phyloP scores from a whole-genome alignment of 2,797 vertebrate species.

The Crenichthys baileyi region DNA sequence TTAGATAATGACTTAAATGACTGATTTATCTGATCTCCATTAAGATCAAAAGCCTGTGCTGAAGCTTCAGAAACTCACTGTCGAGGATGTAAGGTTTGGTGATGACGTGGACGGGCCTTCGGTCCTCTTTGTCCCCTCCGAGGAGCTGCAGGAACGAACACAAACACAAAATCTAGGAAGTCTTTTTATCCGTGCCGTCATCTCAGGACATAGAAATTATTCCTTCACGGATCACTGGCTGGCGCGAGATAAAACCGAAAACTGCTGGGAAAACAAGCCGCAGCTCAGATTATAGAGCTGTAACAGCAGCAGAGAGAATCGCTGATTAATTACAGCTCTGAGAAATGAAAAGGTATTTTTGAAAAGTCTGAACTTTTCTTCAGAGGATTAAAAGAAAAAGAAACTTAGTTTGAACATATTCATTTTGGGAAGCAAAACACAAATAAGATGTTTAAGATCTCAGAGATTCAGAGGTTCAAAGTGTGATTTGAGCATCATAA shows the following conservation, averaged over 20 bases:
- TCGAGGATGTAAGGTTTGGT: constrained; percentile 90
- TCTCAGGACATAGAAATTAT: background rate
- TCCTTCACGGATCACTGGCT: background rate
- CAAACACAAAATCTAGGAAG: constrained; percentile 1
- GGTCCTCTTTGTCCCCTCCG: constrained; percentile 17
- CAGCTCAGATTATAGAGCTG: background rate
- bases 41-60: background rate
- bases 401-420: background rate
- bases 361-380: background rate
- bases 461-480: background rate
- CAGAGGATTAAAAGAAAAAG: background rate
- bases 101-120: constrained; percentile 53
- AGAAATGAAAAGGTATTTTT: background rate
- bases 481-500: background rate
- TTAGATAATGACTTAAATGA: background rate
- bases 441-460: background rate
- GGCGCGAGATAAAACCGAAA: too few species aligned
- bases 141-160: constrained; percentile 59
- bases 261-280: background rate
- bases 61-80: constrained; percentile 77
- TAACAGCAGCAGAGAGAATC: background rate
- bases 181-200: background rate
- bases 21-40: background rate
- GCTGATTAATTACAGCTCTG: background rate
- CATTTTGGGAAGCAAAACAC: background rate